Base-by-base conservation (phyloP, 2,888 invertebrate species). In the Lacanobia wlatinum region DNA sequence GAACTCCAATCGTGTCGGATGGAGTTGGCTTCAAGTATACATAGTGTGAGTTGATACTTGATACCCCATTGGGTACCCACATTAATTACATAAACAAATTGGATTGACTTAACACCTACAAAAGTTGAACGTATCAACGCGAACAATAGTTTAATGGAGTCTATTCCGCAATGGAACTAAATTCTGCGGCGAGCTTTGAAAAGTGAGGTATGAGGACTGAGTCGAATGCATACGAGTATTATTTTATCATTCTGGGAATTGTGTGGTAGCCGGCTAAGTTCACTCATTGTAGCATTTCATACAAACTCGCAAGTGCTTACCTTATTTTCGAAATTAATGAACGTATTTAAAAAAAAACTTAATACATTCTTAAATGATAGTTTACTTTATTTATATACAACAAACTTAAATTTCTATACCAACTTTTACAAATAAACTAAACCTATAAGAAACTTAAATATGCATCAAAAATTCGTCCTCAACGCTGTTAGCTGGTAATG, bases 101-200 rank as follows among this genome's bases (percentile, higher is more conserved):
- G 52, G n/a, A 73, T 79, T 73, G 62, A 73, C 48, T 68, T 63
- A 80, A 80, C 75, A 74, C 75, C 63, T 80, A 40, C 80, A 74
- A 80, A 80, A 78, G 68, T 64, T 69, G 8, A 64, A 7, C 48
- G 21, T 61, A 69, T 69, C 69, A 78, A 78, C 74, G 60, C 52
- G 52, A 68, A 80, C 75, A 64, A 64, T 68, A 74, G 75, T 74
- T 78, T 67, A 79, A 68, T 74, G 52, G 63, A 80, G 67, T 78
- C 50, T 64, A 56, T 74, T 64, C 34, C 52, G 43, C 63, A 67
- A 74, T 64, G 38, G 21, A 74, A 67, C 63, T 63, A 56, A 74
- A 80, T 68, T 80, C 60, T 59, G 68, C 16, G 62, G 74, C 46
- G 43, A 28, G 60, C 59, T 75, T 75, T 68, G 75, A 61, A 80